Conservation (phyloP, 2,797 vertebrate species). For the Echiichthys vipera region DNA sequence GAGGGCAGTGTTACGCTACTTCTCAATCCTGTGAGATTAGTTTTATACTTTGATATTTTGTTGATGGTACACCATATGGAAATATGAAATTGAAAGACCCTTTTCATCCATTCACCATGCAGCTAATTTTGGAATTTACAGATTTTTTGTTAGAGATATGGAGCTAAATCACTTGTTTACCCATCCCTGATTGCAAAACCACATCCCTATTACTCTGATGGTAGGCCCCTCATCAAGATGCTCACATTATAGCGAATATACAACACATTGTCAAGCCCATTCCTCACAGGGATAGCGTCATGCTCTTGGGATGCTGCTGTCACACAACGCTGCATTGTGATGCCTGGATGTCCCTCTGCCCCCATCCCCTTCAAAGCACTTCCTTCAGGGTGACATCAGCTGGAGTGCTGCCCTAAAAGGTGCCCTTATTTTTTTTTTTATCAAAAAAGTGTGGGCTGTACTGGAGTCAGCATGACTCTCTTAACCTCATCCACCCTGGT, state of each 20-base stretch:
- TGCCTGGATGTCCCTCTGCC: constrained; percentile 77
- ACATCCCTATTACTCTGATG: constrained; percentile 49
- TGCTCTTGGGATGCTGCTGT: constrained; percentile 59
- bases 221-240: constrained; percentile 52
- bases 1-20: constrained; percentile 66
- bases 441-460: constrained; percentile 34
- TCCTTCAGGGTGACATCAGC: constrained; percentile 84
- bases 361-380: constrained; percentile 85
- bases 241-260: constrained; percentile 46
- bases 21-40: not conserved
- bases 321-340: constrained; percentile 79
- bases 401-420: constrained; percentile 47
- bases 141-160: constrained; percentile 26
- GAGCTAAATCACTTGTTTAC: constrained; percentile 55
- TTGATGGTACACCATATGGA: not conserved
- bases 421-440: constrained; percentile 31
- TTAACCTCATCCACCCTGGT: constrained; percentile 4
- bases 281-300: constrained; percentile 68
- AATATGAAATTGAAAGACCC: not conserved
- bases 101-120: not conserved
- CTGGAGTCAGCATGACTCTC: not conserved
- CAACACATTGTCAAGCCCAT: constrained; percentile 60
- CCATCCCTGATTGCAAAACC: constrained; percentile 45
- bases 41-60: not conserved
- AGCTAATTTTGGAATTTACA: not conserved